Conservation (phyloP, 2,113 vertebrate species). For the Peromyscus polionotus region DNA sequence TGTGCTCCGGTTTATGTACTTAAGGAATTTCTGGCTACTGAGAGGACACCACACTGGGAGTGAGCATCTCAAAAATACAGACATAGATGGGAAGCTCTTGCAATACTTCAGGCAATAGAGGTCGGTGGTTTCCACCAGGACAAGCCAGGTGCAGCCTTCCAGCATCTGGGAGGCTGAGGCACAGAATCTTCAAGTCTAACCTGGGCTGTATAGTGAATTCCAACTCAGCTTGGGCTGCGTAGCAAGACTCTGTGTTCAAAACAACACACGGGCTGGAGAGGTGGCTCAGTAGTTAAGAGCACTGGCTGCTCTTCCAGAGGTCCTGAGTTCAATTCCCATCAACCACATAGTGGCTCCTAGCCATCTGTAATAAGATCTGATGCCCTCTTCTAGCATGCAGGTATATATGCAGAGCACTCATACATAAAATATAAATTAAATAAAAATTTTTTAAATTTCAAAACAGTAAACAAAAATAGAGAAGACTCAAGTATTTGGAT, state of each 20-base stretch:
- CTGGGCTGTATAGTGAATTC: background rate
- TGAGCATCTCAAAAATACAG: background rate
- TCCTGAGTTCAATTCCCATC: background rate
- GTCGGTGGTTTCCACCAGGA: background rate
- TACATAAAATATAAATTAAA: background rate
- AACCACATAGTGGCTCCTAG: background rate
- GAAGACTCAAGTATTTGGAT: background rate
- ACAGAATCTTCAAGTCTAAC: background rate
- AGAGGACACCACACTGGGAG: background rate
- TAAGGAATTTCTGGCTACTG: slow-evolving; percentile 26
- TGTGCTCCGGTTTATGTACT: background rate
- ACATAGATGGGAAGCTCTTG: background rate
- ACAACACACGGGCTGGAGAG: background rate
- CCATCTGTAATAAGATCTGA: background rate
- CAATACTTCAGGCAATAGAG: slow-evolving; percentile 17
- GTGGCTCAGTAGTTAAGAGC: background rate
- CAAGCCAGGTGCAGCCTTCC: background rate
- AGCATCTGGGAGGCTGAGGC: background rate
- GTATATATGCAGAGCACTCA: background rate
- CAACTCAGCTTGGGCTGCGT: background rate
- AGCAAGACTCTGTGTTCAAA: background rate
- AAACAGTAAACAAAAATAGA: background rate
- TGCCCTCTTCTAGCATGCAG: background rate
- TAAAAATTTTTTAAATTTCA: background rate
- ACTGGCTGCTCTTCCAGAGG: background rate